Evolutionary conservation across 2,888 invertebrate genomes (phyloP).

Genomic region (Andrena minutula): DNA sequence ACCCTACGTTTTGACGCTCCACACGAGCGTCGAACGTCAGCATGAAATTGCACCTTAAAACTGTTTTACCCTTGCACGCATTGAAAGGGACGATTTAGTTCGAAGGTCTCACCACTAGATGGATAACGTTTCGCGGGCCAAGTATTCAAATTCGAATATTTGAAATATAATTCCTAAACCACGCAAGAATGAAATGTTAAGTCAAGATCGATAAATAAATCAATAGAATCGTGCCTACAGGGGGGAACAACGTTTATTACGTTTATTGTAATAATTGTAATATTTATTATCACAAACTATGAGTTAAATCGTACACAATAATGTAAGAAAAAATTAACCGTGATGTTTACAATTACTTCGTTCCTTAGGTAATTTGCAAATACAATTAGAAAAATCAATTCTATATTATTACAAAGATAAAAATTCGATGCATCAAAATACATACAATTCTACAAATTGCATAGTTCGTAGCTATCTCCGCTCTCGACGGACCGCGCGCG

Average conservation of each 20-base stretch:
- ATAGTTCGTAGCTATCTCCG: constrained; percentile 12
- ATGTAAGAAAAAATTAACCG: constrained; percentile 78
- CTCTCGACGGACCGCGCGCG: background rate
- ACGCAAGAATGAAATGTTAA: no score
- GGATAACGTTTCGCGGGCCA: no score
- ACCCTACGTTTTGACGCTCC: no score
- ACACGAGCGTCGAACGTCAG: no score
- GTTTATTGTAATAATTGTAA: constrained; percentile 75
- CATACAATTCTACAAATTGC: constrained; percentile 1
- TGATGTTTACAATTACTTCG: constrained; percentile 55
- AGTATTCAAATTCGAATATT: no score
- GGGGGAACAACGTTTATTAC: background rate
- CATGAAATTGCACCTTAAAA: no score
- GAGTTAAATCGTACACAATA: constrained; percentile 80
- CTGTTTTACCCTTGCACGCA: no score
- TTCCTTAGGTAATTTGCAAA: constrained; percentile 33
- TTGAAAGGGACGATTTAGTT: no score
- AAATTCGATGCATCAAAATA: constrained; percentile 37
- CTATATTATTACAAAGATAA: constrained; percentile 21
- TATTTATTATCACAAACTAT: constrained; percentile 85
- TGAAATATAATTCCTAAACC: no score
- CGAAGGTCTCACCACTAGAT: no score
- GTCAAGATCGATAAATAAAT: no score
- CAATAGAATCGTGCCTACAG: no score
- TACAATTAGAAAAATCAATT: constrained; percentile 11